phyloP scores from a whole-genome alignment of 2,888 invertebrate genomes.

The Pseudanteris insignis region DNA sequence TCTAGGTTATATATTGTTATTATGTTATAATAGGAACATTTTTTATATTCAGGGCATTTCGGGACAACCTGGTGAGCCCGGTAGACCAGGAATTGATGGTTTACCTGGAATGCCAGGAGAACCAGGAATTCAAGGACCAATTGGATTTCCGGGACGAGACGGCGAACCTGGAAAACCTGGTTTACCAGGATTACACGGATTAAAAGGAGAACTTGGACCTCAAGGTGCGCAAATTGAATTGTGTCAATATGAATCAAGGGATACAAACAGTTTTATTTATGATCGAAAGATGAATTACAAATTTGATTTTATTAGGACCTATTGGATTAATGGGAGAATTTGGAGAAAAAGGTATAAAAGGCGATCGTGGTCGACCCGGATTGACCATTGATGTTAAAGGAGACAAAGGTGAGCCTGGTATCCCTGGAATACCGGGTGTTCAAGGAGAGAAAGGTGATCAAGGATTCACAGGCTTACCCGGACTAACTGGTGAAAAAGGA shows the following conservation, averaged over 20 bases:
- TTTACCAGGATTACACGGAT: conserved; percentile 69
- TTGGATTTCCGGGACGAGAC: conserved; percentile 75
- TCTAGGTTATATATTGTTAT: background rate
- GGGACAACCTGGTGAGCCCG: conserved; percentile 71
- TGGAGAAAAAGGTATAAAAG: conserved; percentile 72
- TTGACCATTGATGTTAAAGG: conserved; percentile 67
- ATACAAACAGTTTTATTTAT: background rate
- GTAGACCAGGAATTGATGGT: conserved; percentile 73
- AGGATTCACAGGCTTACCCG: conserved; percentile 67
- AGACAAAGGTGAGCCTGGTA: conserved; percentile 68
- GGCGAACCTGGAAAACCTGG: conserved; percentile 77
- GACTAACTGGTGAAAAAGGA: conserved; percentile 64
- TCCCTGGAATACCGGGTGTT: conserved; percentile 69
- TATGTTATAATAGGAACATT: background rate
- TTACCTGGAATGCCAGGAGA: conserved; percentile 72
- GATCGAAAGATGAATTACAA: no score
- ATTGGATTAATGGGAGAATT: conserved; percentile 68
- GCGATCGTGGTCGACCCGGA: conserved; percentile 70
- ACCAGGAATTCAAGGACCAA: conserved; percentile 71
- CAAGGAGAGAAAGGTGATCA: conserved; percentile 68
- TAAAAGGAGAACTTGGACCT: conserved; percentile 69
- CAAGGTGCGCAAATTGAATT: conserved; percentile 52
- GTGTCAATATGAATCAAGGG: background rate
- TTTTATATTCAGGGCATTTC: conserved; percentile 66
- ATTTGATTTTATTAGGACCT: no score